phyloP scores from a whole-genome alignment of 1,140 invertebrate species.

The Probaryconus sp. region DNA sequence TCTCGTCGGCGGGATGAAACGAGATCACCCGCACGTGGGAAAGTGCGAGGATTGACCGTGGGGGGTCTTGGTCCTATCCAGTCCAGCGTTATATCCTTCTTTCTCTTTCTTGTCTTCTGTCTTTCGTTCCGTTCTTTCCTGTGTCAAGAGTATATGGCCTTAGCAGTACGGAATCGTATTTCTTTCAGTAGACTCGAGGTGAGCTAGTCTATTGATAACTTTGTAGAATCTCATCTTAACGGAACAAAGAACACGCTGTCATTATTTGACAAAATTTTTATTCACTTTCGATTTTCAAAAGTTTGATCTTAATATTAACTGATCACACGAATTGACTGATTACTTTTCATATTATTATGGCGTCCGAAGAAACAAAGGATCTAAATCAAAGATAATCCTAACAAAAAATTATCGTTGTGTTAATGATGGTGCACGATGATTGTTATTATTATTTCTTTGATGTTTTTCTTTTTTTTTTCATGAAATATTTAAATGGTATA shows the following conservation, averaged over 20 bases:
- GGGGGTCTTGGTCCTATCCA: constrained; percentile 72
- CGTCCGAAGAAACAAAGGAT: too few species aligned
- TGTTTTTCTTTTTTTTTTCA: too few species aligned
- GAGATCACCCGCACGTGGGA: constrained; percentile 78
- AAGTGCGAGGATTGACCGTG: constrained; percentile 76
- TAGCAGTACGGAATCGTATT: constrained; percentile 71
- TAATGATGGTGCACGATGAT: too few species aligned
- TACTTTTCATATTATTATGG: too few species aligned
- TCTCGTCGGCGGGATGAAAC: constrained; percentile 75
- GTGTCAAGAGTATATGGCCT: constrained; percentile 64
- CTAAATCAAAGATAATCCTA: too few species aligned
- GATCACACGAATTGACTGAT: too few species aligned
- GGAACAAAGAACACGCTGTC: constrained; percentile 53
- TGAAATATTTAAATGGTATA: too few species aligned
- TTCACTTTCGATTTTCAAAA: constrained; percentile 33
- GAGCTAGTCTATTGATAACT: constrained; percentile 64
- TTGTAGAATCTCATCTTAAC: constrained; percentile 56
- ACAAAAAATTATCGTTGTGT: too few species aligned
- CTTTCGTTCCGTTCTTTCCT: constrained; percentile 60
- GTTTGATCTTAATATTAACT: not conserved
- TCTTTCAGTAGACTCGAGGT: constrained; percentile 67
- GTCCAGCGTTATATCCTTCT: constrained; percentile 59
- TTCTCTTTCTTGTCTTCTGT: constrained; percentile 60
- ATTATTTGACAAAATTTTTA: constrained; percentile 55
- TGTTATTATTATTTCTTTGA: too few species aligned